Evolutionary conservation across 1,140 invertebrate species (phyloP), one percentile per base, ranked within the genome.

Genomic region (Drosophila nannoptera): DNA sequence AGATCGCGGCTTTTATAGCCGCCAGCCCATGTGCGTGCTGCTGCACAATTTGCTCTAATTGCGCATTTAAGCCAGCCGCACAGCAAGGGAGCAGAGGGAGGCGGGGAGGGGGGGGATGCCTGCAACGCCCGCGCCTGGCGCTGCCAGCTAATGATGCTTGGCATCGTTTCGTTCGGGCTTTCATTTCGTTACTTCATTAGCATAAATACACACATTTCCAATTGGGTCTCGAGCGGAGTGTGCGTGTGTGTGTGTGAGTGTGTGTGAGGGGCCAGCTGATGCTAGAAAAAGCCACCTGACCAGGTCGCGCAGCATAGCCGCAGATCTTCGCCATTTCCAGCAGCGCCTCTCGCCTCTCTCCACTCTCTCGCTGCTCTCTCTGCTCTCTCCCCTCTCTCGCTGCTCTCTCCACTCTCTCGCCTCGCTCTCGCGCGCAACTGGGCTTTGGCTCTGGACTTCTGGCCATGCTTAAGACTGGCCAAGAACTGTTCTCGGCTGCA

Each of bases 401-500:
- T 40, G 4, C 14, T 9, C 22, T 56, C 16, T 56, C 43, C 14
- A 5, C 22, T 56, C 16, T 56, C 43, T 35, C 35, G 14, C 49
- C 48, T 14, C 12, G 54, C 12, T 46, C 36, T 22, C 31, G 35
- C 8, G 32, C 8, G 33, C 53, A 35, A 14, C 35, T 50, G 9
- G 11, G 33, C 38, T 50, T 11, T 43, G 60, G 40, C 46, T 50
- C 35, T 31, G 33, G 48, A 70, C 68, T 66, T 38, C 53, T 59
- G 14, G 11, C 62, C 40, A 38, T 54, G 62, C 31, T 32, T 14
- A n/a, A 43, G 46, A 56, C 49, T 45, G 42, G 36, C 61, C 46
- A 71, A 74, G 72, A 74, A 74, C 52, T 32, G 68, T 74, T 74
- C 49, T 52, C 11, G 49, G 14, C 68, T 71, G 68, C 32, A 54